Base-by-base conservation (phyloP, 2,797 vertebrate species). In the Oreochromis grahami region DNA sequence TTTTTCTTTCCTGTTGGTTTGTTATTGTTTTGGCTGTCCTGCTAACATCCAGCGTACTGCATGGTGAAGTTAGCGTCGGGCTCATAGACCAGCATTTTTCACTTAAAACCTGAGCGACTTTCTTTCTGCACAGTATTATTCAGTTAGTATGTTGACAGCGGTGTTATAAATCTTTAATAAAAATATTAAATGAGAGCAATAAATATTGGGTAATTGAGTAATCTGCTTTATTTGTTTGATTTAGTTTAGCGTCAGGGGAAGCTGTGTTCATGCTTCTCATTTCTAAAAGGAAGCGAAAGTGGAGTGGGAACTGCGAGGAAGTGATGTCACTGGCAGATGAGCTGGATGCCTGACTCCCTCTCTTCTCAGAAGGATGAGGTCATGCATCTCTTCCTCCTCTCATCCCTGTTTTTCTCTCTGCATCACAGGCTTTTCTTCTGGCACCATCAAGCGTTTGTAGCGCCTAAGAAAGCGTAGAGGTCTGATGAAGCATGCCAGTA, bases 331-430 rank as follows among this genome's bases (percentile, higher is more conserved):
- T 29, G 80, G 14, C 58, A 79, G 89, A 89, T 65, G 43, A 65
- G 74, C 78, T 78, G 70, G 76, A 43, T 65, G 72, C 58, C 68
- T 91, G 89, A 90, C 86, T 90, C 88, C 83, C 24, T 9, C 80
- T 82, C 65, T 85, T 88, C 78, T 87, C 55, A 72, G 76, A 93
- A 83, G 77, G 82, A 92, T 95, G 92, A 95, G 78, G 81, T 96
- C 91, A 96, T 92, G 76, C 86, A 34, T 89, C 77, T 77, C 74
- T 87, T 51, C 60, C 70, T 50, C 15, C 3, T 60, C 52, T 60
- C 74, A 26, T 50, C 50, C 36, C 6, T 50, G 29, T 53, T 24
- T 56, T 17, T 48, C 41, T 58, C 36, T 84, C 43, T 72, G n/a
- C 82, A 48, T 83, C 78, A 45, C 48, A 60, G 52, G 52, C 80